A percentile compares a stretch with the other conserved stretches of the same genome.
These are phyloP conservation scores for Antennarius striatus DNA, from an alignment of 2,113 vertebrate species.

Conservation along the genomic window DNA sequence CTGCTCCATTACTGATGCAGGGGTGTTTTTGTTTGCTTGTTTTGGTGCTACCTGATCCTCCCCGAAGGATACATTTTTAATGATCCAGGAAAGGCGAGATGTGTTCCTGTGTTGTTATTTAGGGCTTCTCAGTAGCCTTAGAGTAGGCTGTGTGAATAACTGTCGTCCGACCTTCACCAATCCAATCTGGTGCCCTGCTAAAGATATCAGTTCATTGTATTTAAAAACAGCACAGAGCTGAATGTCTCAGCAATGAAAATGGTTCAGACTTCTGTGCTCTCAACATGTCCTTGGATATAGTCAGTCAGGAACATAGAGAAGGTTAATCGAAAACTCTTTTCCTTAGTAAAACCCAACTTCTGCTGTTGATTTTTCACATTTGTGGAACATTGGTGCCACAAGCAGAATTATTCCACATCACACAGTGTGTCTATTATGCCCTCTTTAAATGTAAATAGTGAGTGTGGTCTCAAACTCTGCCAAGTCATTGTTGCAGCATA, in stretches of 20 bases:
- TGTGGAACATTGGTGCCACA: conserved; percentile 10
- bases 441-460: conserved; percentile 8
- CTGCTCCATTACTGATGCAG: conserved; percentile 70
- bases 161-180: conserved; percentile 13
- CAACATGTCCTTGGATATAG: conserved; percentile 17
- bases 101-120: conserved; percentile 33
- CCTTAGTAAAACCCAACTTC: background rate
- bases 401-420: conserved; percentile 7
- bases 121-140: conserved; percentile 33
- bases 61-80: conserved; percentile 72
- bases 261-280: conserved; percentile 25
- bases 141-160: conserved; percentile 33
- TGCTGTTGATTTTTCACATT: background rate
- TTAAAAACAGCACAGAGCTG: conserved; percentile 33
- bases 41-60: conserved; percentile 66
- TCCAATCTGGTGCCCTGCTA: conserved; percentile 11
- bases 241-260: conserved; percentile 35
- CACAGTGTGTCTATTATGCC: conserved; percentile 33
- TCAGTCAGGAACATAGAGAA: conserved; percentile 17
- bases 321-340: background rate
- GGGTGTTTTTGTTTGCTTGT: conserved; percentile 73
- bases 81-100: conserved; percentile 65
- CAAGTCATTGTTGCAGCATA: conserved; percentile 47
- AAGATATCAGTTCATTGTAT: conserved; percentile 33
- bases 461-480: conserved; percentile 27